Base-by-base conservation (phyloP, 2,888 invertebrate species). In the Parnassius mnemosyne region DNA sequence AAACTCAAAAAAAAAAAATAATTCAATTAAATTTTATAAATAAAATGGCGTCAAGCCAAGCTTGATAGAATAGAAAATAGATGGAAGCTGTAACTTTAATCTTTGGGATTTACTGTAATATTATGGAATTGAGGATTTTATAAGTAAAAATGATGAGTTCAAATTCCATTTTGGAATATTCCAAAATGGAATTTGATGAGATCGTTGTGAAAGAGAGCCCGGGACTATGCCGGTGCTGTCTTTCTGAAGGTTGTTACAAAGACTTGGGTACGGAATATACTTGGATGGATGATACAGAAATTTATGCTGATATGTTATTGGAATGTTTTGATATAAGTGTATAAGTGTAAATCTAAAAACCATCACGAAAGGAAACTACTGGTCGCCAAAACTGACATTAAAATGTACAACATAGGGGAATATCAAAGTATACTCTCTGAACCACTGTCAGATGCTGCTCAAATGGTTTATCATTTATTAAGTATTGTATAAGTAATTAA, bases 281-380 rank as follows among this genome's bases (percentile, higher is more conserved):
- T 61, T 91, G 91, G 91, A 89, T 91, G 89, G 85, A 80, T 50
- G 89, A 90, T 41, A 85, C 80, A 1, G 91, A 91, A 73, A 79
- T 91, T n/a, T 91, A 91, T 63, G 90, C 90, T 2, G 90, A 90
- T 76, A 90, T 91, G 86, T 70, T 91, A 9, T 70, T 89, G 9
- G 91, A 90, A 78, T 90, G 90, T 70, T 90, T 90, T 67, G 90
- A 89, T 85, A 87, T 90, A 64, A 83, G 88, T 66, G 90, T 90
- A n/a, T n/a, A n/a, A n/a, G n/a, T n/a, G n/a, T n/a, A n/a, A n/a
- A n/a, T n/a, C n/a, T n/a, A n/a, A n/a, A n/a, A n/a, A n/a, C n/a
- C n/a, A n/a, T n/a, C n/a, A n/a, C n/a, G n/a, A n/a, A n/a, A n/a
- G n/a, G n/a, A n/a, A n/a, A n/a, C n/a, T n/a, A n/a, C n/a, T n/a